Percentiles rank a stretch among this genome's conserved stretches.
Evolutionary conservation across 1,140 invertebrate species (phyloP).

Genomic region (Bombus huntii): DNA sequence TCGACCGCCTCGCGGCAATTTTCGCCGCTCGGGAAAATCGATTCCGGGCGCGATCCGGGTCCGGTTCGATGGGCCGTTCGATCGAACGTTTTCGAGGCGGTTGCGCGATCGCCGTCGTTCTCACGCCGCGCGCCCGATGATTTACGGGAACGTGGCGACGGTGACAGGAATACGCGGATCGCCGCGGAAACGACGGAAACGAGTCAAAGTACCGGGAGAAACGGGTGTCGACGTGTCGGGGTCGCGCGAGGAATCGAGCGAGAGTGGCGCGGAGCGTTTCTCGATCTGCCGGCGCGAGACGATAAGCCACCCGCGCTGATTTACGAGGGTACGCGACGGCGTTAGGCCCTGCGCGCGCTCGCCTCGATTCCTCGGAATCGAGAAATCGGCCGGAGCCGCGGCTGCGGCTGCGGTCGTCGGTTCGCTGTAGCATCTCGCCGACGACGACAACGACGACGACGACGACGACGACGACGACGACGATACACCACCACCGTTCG

Average conservation of each 20-base stretch:
- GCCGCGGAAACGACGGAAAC: conserved; percentile 1
- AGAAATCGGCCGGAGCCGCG: background rate
- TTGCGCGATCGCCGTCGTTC: background rate
- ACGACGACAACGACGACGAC: too few species aligned
- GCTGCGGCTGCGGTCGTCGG: background rate
- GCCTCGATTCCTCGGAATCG: conserved; percentile 11
- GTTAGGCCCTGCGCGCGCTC: background rate
- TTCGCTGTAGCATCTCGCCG: conserved; percentile 23
- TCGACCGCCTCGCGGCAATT: background rate
- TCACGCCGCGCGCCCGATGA: conserved; percentile 29
- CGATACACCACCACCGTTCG: conserved; percentile 61
- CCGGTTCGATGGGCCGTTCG: background rate
- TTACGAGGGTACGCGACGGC: conserved; percentile 52
- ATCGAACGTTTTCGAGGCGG: background rate
- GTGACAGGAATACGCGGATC: background rate
- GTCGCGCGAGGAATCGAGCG: conserved; percentile 8
- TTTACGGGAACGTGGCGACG: conserved; percentile 40
- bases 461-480: conserved; percentile 26
- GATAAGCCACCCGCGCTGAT: conserved; percentile 64
- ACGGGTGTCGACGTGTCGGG: background rate
- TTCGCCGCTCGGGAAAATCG: too few species aligned
- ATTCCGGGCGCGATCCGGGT: too few species aligned
- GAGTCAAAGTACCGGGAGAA: background rate
- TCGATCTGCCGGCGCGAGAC: conserved; percentile 24
- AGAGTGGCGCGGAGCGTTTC: background rate